Percentiles rank a stretch among this genome's conserved stretches.
Evolutionary conservation across 2,113 vertebrate species (phyloP).

Genomic region (Syngnathus floridae): DNA sequence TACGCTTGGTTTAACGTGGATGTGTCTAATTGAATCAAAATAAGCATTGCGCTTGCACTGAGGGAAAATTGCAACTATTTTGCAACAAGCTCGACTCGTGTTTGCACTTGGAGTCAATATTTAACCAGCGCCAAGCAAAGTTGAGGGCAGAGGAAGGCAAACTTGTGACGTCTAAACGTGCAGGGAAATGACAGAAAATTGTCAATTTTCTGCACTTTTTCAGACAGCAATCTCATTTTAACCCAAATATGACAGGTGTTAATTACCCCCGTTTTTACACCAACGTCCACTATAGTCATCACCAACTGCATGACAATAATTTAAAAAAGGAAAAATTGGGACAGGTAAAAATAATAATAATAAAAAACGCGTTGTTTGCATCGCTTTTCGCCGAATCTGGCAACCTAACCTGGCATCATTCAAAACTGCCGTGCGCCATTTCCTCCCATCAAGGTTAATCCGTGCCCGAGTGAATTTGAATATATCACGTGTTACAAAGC

Average conservation of each 20-base stretch:
- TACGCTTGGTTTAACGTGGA: constrained; percentile 9
- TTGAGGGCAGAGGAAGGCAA: constrained; percentile 5
- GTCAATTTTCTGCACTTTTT: not conserved
- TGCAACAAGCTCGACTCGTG: constrained; percentile 41
- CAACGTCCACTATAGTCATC: too few species aligned
- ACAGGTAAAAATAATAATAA: too few species aligned
- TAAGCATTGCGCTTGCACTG: constrained; percentile 1
- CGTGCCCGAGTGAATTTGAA: not conserved
- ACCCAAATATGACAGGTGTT: not conserved
- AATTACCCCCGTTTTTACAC: not conserved
- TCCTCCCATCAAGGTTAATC: not conserved
- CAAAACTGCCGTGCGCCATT: constrained; percentile 13
- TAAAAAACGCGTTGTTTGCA: too few species aligned
- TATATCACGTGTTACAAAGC: constrained; percentile 1
- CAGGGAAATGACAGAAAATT: not conserved
- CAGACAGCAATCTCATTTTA: not conserved
- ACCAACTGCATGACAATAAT: not conserved
- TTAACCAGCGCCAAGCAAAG: constrained; percentile 49
- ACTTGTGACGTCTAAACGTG: not conserved
- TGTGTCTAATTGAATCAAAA: constrained; percentile 1
- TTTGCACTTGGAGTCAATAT: constrained; percentile 59
- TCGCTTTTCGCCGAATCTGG: not conserved
- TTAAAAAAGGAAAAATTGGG: too few species aligned
- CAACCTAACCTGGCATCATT: not conserved
- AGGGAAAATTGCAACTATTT: constrained; percentile 13